Conservation (phyloP, 2,888 invertebrate species). For the Sisyra nigra region DNA sequence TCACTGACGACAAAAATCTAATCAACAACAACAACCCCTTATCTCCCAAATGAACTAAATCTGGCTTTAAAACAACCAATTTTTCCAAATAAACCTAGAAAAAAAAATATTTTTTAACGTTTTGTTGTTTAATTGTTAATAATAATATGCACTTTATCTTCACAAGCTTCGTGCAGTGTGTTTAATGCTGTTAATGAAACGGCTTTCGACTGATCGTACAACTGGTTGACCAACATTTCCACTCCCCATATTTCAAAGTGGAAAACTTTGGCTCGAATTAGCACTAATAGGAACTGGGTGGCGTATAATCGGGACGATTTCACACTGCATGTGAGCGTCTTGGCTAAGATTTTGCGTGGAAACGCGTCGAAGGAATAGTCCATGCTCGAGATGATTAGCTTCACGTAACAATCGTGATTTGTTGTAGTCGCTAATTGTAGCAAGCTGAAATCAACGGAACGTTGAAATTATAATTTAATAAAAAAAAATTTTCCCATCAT, state of each 20-base stretch:
- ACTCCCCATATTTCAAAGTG: constrained; percentile 79
- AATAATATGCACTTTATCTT: constrained; percentile 49
- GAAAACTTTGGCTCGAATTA: constrained; percentile 59
- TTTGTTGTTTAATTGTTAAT: constrained; percentile 1
- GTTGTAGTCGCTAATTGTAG: constrained; percentile 65
- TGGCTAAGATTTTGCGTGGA: constrained; percentile 45
- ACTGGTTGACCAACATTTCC: constrained; percentile 65
- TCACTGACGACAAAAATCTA: constrained; percentile 55
- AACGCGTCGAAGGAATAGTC: constrained; percentile 68
- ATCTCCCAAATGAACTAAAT: constrained; percentile 53
- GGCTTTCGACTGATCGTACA: constrained; percentile 66
- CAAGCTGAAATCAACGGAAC: constrained; percentile 44
- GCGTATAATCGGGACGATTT: constrained; percentile 64
- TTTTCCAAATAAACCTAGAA: constrained; percentile 53
- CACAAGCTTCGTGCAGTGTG: constrained; percentile 84
- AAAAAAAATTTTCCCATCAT: neutral
- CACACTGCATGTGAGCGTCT: constrained; percentile 38
- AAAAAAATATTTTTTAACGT: no score
- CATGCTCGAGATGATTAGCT: constrained; percentile 80
- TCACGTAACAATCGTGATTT: constrained; percentile 83
- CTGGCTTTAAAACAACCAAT: constrained; percentile 56
- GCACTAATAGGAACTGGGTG: constrained; percentile 77
- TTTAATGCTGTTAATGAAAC: constrained; percentile 68
- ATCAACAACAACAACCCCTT: constrained; percentile 61
- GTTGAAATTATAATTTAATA: neutral